These are phyloP conservation scores for Drosophila kikkawai DNA, from an alignment of 1,140 invertebrate genomes.

Conservation along the genomic window DNA sequence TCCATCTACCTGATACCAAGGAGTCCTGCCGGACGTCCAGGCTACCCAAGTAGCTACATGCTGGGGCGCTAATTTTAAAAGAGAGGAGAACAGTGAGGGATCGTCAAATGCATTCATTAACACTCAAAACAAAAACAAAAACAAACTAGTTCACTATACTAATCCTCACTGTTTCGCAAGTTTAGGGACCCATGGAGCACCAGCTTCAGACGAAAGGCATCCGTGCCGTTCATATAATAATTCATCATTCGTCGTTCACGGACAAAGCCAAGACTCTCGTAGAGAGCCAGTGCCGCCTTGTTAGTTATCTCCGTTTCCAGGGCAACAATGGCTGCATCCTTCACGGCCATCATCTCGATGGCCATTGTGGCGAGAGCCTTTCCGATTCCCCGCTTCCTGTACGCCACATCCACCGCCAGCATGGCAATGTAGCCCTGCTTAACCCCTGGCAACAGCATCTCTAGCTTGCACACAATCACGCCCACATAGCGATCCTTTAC, in stretches of 20 bases:
- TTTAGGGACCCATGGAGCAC: conserved; percentile 91
- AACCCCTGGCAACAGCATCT: conserved; percentile 88
- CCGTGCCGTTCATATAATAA: conserved; percentile 99
- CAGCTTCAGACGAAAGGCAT: conserved; percentile 97
- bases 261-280: conserved; percentile 99
- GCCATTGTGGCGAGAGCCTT: conserved; percentile 90
- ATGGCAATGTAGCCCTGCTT: conserved; percentile 99
- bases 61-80: conserved; percentile 66
- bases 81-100: conserved; percentile 1
- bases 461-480: conserved; percentile 98
- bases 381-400: conserved; percentile 95
- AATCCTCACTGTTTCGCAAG: conserved; percentile 5
- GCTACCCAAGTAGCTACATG: conserved; percentile 57
- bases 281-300: conserved; percentile 95
- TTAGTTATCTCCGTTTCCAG: conserved; percentile 99
- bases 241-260: conserved; percentile 98
- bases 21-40: conserved; percentile 1
- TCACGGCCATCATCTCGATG: conserved; percentile 94
- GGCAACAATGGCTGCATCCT: conserved; percentile 98
- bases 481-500: conserved; percentile 94
- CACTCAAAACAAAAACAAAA: not conserved
- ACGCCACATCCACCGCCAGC: conserved; percentile 98
- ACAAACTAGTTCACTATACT: not conserved
- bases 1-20: conserved; percentile 53
- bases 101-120: conserved; percentile 7